Conservation (phyloP, 1,140 invertebrate species). For the Rhopalosiphum padi region DNA sequence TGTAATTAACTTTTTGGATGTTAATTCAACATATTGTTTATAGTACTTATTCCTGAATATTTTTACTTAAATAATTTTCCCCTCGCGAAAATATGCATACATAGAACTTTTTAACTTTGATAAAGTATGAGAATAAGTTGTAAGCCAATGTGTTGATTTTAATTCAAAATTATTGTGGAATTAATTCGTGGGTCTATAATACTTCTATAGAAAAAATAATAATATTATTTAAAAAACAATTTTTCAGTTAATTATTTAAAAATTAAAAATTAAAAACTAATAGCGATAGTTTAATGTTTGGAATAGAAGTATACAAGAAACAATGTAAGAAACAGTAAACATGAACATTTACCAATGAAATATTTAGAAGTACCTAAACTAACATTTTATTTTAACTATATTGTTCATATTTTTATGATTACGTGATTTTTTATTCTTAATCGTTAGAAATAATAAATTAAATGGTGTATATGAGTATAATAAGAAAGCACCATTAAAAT, state of each 20-base stretch:
- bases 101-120: background rate
- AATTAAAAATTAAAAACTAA: background rate
- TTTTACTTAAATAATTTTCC: background rate
- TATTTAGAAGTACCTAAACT: no score
- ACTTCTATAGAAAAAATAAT: background rate
- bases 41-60: background rate
- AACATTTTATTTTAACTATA: background rate
- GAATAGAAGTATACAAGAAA: background rate
- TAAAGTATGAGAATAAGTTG: background rate
- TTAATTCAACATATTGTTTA: background rate
- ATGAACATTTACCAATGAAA: background rate
- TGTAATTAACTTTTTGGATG: background rate
- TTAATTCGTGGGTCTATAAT: background rate
- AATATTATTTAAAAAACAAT: background rate
- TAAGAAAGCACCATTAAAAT: background rate
- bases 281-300: background rate
- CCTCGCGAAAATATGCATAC: background rate
- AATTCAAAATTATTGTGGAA: background rate
- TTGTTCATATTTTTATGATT: background rate
- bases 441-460: background rate
- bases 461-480: background rate
- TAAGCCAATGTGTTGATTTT: background rate
- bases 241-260: background rate
- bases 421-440: background rate
- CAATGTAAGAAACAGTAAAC: background rate